A percentile compares a stretch with the other conserved stretches of the same genome.
Conservation (phyloP, 2,888 invertebrate species). For the Ochropleura leucogaster region DNA sequence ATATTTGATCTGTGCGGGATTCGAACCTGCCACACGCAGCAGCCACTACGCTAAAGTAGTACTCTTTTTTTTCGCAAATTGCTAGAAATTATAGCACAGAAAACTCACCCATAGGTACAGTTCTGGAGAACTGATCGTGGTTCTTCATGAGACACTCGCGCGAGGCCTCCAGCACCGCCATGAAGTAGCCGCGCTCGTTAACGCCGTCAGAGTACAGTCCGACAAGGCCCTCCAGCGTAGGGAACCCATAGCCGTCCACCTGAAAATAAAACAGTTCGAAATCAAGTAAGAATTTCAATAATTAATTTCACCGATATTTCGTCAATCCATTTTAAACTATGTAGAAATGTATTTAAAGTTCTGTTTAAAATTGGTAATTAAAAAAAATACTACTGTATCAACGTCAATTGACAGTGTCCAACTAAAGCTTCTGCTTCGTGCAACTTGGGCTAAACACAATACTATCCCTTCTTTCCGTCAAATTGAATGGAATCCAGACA, state of each 20-base stretch:
- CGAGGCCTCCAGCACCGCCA: constrained; percentile 93
- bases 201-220: constrained; percentile 94
- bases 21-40: no score
- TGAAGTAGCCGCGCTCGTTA: constrained; percentile 94
- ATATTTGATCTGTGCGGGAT: no score
- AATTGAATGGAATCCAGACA: not conserved
- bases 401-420: no score
- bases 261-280: constrained; percentile 71
- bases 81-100: not conserved
- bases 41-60: no score
- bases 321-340: not conserved
- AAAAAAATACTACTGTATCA: no score
- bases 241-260: constrained; percentile 94
- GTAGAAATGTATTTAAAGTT: no score
- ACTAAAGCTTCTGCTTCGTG: no score
- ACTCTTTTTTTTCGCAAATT: not conserved
- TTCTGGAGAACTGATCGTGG: constrained; percentile 87
- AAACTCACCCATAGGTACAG: constrained; percentile 84
- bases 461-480: not conserved
- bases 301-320: not conserved
- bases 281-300: not conserved
- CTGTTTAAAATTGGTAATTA: no score
- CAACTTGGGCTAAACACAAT: no score
- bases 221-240: constrained; percentile 93
- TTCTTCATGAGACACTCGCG: constrained; percentile 92